Evolutionary conservation across 2,113 vertebrate genomes (phyloP).

Genomic region (Columba janthina): DNA sequence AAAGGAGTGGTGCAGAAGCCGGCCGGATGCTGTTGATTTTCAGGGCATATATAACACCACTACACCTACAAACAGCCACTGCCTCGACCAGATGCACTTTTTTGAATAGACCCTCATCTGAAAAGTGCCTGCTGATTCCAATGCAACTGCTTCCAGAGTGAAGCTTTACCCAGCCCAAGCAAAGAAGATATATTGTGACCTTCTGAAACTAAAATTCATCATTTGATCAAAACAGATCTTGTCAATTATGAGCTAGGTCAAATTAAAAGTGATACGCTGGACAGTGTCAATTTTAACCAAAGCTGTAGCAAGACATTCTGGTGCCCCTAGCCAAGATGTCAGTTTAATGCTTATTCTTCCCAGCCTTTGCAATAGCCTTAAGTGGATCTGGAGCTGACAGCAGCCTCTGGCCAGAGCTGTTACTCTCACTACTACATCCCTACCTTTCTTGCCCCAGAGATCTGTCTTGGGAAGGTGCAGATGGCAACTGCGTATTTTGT

Average conservation of each 20-base stretch:
- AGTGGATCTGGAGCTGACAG: not conserved
- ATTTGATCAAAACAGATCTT: not conserved
- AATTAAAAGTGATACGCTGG: not conserved
- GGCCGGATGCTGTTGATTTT: not conserved
- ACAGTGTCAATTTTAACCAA: not conserved
- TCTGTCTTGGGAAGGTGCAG: not conserved
- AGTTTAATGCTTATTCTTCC: not conserved
- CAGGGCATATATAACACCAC: not conserved
- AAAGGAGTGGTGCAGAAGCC: not conserved
- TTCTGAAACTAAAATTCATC: not conserved
- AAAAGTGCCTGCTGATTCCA: not conserved
- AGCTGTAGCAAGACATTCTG: not conserved
- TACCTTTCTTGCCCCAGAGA: not conserved
- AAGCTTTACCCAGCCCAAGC: not conserved
- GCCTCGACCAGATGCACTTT: rapidly evolving
- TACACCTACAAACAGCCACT: not conserved
- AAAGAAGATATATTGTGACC: not conserved
- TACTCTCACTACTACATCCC: not conserved
- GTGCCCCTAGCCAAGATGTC: not conserved
- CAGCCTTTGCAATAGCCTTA: not conserved
- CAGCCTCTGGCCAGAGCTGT: not conserved
- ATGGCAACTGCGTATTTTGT: not conserved
- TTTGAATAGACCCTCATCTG: not conserved
- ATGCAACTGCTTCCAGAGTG: not conserved
- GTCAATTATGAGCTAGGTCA: not conserved